A percentile compares a stretch with the other conserved stretches of the same genome.
These are phyloP conservation scores for Halocaridina rubra DNA, from an alignment of 2,888 invertebrate genomes.

Conservation along the genomic window DNA sequence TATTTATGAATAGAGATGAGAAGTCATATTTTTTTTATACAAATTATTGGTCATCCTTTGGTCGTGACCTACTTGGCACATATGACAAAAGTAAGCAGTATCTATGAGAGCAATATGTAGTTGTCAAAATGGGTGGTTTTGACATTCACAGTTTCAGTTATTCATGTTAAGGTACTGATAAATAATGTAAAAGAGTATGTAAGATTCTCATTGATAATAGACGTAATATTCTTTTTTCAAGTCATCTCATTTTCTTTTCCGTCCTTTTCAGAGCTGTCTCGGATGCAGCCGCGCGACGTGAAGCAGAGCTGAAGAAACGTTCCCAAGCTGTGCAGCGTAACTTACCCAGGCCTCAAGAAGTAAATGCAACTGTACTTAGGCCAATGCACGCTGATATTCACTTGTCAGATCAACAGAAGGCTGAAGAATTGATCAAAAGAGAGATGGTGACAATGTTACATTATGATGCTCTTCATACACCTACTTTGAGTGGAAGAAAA, in stretches of 20 bases:
- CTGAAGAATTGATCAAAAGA: constrained; percentile 94
- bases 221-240: too few species aligned
- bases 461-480: constrained; percentile 86
- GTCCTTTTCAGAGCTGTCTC: constrained; percentile 41
- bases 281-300: constrained; percentile 65
- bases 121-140: too few species aligned
- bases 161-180: too few species aligned
- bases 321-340: constrained; percentile 88
- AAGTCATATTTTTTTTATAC: too few species aligned
- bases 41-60: too few species aligned
- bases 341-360: constrained; percentile 85
- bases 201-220: too few species aligned
- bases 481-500: constrained; percentile 69
- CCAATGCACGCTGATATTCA: constrained; percentile 81
- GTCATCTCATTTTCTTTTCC: not conserved
- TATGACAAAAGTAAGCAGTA: too few species aligned
- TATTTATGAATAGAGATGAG: too few species aligned
- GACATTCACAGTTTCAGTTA: too few species aligned
- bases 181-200: too few species aligned
- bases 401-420: constrained; percentile 87
- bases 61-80: too few species aligned
- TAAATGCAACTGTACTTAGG: constrained; percentile 84
- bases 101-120: too few species aligned
- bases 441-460: constrained; percentile 97
- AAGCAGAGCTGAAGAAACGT: constrained; percentile 79